phyloP scores from a whole-genome alignment of 2,113 vertebrate species.

The Planiliza haematocheilus region DNA sequence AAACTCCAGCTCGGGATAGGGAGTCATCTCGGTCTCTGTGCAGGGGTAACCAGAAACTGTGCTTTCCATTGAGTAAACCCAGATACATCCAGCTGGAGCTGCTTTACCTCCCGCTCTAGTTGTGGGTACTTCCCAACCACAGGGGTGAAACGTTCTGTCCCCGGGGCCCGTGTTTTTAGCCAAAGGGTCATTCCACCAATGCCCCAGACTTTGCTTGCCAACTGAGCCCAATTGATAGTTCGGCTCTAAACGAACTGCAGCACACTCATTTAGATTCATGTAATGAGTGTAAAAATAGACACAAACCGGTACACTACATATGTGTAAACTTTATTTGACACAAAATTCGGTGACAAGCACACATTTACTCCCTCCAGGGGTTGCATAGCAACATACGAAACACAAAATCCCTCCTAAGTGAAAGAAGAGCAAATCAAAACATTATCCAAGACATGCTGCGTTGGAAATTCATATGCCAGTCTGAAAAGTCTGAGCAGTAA shows the following conservation, averaged over 20 bases:
- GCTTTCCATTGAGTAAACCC: background rate
- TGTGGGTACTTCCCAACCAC: background rate
- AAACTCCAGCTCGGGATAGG: background rate
- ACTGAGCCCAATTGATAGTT: too few species aligned
- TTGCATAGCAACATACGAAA: background rate
- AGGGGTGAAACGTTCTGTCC: background rate
- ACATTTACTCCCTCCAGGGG: conserved; percentile 3
- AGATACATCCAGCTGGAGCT: background rate
- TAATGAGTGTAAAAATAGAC: too few species aligned
- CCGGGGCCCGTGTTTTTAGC: background rate
- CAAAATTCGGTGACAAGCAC: conserved; percentile 15
- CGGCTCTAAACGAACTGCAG: too few species aligned
- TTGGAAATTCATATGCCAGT: background rate
- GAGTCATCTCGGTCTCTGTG: background rate
- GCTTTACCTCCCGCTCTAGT: background rate
- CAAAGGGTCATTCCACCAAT: too few species aligned
- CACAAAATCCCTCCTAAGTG: background rate
- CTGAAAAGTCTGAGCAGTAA: too few species aligned
- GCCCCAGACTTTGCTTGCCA: background rate
- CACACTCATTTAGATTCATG: too few species aligned
- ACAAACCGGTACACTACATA: background rate
- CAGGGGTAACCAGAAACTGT: background rate
- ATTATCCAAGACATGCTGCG: too few species aligned
- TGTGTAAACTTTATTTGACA: conserved; percentile 24
- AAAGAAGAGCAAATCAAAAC: background rate